These are phyloP conservation scores for Trialeurodes vaporariorum DNA, from an alignment of 1,140 invertebrate genomes.

Conservation along the genomic window DNA sequence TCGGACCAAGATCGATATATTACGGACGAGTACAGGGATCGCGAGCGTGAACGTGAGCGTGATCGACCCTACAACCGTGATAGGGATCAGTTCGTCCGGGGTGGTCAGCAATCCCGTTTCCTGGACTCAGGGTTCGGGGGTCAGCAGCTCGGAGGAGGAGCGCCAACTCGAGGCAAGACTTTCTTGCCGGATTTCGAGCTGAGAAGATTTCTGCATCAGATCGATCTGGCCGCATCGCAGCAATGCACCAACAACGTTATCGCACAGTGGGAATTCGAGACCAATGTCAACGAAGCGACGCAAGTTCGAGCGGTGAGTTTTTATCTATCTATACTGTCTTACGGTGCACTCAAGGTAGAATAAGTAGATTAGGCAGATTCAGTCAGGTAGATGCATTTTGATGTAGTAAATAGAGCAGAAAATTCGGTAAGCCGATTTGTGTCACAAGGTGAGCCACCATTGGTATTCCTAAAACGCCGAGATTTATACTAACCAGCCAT, in stretches of 20 bases:
- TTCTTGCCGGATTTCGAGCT: slow-evolving; percentile 21
- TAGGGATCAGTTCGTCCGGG: neutral
- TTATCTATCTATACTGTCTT: no score
- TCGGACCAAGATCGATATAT: neutral
- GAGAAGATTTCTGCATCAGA: slow-evolving; percentile 45
- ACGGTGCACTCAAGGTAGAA: no score
- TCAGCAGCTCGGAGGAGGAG: neutral
- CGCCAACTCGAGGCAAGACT: neutral
- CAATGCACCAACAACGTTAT: slow-evolving; percentile 69
- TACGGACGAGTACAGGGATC: neutral
- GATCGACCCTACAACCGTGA: slow-evolving; percentile 4
- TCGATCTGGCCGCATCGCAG: slow-evolving; percentile 58
- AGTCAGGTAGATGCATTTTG: no score
- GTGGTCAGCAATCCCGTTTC: neutral
- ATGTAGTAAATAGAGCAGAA: no score
- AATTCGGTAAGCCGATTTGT: no score
- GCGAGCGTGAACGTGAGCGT: no score
- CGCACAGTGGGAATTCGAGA: slow-evolving; percentile 78
- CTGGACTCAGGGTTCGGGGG: neutral
- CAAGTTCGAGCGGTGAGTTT: slow-evolving; percentile 69
- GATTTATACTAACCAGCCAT: no score
- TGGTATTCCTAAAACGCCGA: no score
- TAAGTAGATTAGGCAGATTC: no score
- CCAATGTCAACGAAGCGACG: slow-evolving; percentile 68
- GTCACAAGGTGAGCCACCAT: no score